These are phyloP conservation scores for Dryococelus australis DNA, from an alignment of 2,888 invertebrate species.

Conservation along the genomic window DNA sequence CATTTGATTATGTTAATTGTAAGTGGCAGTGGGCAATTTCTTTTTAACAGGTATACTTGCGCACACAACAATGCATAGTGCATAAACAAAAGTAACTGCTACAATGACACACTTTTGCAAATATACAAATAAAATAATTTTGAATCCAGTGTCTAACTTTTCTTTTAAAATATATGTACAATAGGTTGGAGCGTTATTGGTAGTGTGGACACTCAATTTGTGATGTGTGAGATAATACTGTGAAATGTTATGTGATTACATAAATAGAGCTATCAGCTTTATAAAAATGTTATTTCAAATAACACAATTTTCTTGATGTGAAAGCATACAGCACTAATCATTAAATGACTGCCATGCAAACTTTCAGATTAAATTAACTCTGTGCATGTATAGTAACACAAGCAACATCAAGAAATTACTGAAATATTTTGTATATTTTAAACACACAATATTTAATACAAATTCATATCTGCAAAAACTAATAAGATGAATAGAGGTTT, in stretches of 20 bases:
- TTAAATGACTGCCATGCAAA: neutral
- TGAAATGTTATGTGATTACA: neutral
- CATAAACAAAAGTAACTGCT: no score
- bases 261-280: neutral
- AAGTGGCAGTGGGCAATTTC: neutral
- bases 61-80: no score
- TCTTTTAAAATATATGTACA: slow-evolving; percentile 11
- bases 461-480: neutral
- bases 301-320: neutral
- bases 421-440: neutral
- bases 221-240: neutral
- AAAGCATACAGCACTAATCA: neutral
- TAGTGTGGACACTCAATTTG: neutral
- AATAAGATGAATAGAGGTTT: no score
- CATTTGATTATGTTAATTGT: neutral
- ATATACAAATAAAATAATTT: neutral
- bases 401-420: neutral
- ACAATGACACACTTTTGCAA: neutral
- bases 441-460: neutral
- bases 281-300: neutral
- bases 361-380: neutral
- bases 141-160: neutral
- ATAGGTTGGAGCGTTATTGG: neutral
- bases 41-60: no score
- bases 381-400: neutral